Evolutionary conservation across 2,113 vertebrate species (phyloP).

Genomic region (Phocoena sinus): DNA sequence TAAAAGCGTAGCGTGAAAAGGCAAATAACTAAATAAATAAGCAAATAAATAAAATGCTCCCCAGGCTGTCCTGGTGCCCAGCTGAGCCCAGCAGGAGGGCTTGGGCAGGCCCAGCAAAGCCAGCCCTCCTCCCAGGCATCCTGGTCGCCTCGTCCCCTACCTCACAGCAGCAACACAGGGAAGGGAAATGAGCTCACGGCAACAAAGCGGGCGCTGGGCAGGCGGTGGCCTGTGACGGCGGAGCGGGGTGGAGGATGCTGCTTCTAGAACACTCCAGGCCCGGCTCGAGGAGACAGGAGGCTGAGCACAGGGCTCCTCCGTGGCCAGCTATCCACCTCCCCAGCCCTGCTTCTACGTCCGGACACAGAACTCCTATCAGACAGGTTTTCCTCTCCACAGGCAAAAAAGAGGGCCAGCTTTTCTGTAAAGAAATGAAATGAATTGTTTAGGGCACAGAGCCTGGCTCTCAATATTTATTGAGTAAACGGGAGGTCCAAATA

Average conservation of each 20-base stretch:
- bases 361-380: background rate
- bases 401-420: too few relatives aligned
- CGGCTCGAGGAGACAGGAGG: rapidly evolving
- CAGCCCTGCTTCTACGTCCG: rapidly evolving
- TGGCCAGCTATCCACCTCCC: rapidly evolving
- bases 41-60: background rate
- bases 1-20: too few relatives aligned
- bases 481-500: rapidly evolving
- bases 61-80: rapidly evolving
- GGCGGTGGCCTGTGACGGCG: rapidly evolving
- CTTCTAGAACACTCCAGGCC: background rate
- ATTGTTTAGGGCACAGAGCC: background rate
- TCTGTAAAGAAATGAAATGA: background rate
- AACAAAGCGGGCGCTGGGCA: background rate
- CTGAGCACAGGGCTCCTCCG: background rate
- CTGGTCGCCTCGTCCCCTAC: too few relatives aligned
- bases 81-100: background rate
- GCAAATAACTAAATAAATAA: too few relatives aligned
- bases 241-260: rapidly evolving
- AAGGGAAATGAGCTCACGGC: rapidly evolving
- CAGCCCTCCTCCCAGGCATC: rapidly evolving
- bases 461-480: background rate
- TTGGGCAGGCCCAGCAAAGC: rapidly evolving
- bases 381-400: background rate
- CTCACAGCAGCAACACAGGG: too few relatives aligned